A percentile compares a stretch with the other conserved stretches of the same genome.
These are phyloP conservation scores for Chaetoderma sp. DNA, from an alignment of 2,888 invertebrate genomes.

Conservation along the genomic window DNA sequence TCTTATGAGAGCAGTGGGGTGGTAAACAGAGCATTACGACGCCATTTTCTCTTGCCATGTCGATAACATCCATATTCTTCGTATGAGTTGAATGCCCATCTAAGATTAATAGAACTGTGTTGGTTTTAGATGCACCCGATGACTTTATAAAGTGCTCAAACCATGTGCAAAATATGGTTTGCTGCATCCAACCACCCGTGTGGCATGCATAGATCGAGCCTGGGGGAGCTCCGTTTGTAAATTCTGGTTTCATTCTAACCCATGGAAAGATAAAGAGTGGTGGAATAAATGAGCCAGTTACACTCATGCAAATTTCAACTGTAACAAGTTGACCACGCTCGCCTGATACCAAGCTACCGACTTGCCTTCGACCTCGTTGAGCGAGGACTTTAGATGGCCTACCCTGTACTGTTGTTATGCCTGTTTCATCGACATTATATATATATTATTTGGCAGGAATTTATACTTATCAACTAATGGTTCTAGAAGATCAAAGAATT, in stretches of 20 bases:
- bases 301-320: conserved; percentile 1
- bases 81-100: background rate
- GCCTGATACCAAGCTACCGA: background rate
- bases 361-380: background rate
- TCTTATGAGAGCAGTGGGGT: conserved; percentile 4
- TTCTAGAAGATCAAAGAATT: conserved; percentile 20
- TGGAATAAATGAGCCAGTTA: background rate
- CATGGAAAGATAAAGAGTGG: background rate
- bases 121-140: background rate
- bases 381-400: background rate
- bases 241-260: background rate
- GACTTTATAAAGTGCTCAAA: conserved; percentile 4
- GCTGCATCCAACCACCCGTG: background rate
- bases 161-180: background rate
- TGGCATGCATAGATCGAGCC: background rate
- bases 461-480: background rate
- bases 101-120: background rate
- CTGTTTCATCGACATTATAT: background rate
- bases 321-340: background rate
- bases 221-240: too few relatives aligned
- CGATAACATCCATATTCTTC: background rate
- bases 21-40: too few relatives aligned
- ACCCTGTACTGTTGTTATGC: background rate
- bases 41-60: too few relatives aligned
- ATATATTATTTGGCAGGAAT: background rate